Evolutionary conservation across 2,797 vertebrate genomes (phyloP).

Genomic region (Podarcis siculus): DNA sequence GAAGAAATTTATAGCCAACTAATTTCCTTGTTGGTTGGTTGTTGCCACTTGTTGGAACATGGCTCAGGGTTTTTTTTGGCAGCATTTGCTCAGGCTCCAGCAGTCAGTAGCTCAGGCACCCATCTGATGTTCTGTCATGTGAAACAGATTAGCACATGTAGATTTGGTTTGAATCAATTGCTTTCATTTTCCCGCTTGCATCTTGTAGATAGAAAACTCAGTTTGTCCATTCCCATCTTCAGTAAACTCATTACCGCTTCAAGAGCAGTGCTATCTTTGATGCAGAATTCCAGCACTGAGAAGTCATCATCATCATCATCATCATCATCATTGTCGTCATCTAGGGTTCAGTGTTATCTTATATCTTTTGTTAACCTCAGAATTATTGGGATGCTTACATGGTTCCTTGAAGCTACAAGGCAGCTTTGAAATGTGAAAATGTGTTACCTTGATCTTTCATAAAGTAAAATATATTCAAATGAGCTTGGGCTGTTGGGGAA

Average conservation of each 20-base stretch:
- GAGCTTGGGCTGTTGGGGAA: no score
- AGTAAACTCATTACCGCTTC: neutral
- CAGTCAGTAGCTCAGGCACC: neutral
- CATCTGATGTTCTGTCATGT: neutral
- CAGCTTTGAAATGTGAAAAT: no score
- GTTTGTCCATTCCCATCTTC: neutral
- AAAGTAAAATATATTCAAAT: no score
- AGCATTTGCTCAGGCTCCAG: neutral
- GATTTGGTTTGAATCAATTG: neutral
- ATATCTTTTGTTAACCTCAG: neutral
- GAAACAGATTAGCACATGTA: neutral
- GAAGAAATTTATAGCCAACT: neutral
- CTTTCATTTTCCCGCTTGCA: neutral
- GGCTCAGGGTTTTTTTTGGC: neutral
- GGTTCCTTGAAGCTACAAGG: no score
- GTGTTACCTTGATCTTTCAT: no score
- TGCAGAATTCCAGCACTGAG: neutral
- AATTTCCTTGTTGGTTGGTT: neutral
- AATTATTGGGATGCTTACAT: neutral
- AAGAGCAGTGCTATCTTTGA: neutral
- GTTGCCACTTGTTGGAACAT: rapidly evolving
- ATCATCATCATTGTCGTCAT: no score
- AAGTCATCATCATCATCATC: neutral
- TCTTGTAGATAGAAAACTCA: neutral
- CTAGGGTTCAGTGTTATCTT: neutral